Conservation (phyloP, 2,113 vertebrate genomes). For the human region DNA sequence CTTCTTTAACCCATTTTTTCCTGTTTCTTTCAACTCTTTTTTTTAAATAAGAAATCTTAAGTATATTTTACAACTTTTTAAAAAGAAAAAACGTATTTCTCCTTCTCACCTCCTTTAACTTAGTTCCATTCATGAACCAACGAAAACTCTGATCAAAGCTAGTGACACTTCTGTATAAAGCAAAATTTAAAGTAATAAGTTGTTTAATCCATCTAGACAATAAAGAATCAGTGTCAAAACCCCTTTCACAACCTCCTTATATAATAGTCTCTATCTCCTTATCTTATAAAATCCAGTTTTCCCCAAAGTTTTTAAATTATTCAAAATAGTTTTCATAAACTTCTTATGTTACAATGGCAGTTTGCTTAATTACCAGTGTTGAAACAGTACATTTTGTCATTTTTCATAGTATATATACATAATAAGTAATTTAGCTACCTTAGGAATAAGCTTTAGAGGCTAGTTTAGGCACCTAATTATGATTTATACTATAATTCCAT, state of each 20-base stretch:
- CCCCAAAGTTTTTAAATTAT: not conserved
- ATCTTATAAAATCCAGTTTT: constrained; percentile 24
- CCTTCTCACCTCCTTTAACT: not conserved
- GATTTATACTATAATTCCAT: constrained; percentile 2
- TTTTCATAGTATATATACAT: constrained; percentile 30
- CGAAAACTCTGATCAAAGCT: not conserved
- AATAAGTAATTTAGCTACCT: constrained; percentile 4
- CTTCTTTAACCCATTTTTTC: not conserved
- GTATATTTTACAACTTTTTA: not conserved
- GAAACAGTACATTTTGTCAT: not conserved
- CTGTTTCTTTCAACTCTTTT: constrained; percentile 16
- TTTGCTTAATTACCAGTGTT: not conserved
- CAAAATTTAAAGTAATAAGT: not conserved
- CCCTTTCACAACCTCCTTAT: not conserved
- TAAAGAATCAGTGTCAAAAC: constrained; percentile 1
- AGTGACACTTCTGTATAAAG: not conserved
- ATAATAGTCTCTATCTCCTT: not conserved
- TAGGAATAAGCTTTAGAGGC: not conserved
- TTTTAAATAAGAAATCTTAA: not conserved
- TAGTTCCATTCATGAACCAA: not conserved
- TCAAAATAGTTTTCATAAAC: constrained; percentile 11
- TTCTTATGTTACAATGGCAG: not conserved
- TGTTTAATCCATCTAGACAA: not conserved
- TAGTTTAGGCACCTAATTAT: not conserved
- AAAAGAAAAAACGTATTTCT: not conserved